Conservation (phyloP, 2,797 vertebrate species). For the Vipera ursinii region DNA sequence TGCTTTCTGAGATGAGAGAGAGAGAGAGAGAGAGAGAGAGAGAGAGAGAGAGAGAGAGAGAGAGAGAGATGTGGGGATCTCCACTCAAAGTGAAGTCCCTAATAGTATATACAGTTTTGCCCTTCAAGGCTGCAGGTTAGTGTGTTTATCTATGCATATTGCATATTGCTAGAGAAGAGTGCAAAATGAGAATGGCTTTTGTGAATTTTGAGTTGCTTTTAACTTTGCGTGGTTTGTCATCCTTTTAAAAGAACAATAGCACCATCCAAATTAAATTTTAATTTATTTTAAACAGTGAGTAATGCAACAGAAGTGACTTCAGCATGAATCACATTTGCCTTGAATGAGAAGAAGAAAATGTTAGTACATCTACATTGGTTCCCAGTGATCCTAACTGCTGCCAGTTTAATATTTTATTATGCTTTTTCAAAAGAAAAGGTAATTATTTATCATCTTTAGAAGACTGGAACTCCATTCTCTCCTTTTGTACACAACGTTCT, state of each 20-base stretch:
- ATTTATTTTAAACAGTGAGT: background rate
- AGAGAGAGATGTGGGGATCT: background rate
- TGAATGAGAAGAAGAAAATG: background rate
- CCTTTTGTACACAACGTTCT: conserved; percentile 46
- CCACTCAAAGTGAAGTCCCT: background rate
- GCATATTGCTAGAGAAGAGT: background rate
- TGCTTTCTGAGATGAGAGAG: background rate
- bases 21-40: background rate
- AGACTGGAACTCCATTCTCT: conserved; percentile 14
- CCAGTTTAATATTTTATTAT: conserved; percentile 24
- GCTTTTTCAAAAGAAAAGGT: conserved; percentile 18
- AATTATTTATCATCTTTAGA: conserved; percentile 57
- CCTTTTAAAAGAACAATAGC: background rate
- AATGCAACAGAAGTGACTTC: background rate
- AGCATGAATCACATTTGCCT: background rate
- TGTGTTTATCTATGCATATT: background rate
- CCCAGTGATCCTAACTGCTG: conserved; percentile 36
- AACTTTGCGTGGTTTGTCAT: background rate
- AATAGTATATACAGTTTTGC: background rate
- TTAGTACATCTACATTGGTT: background rate
- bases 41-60: background rate
- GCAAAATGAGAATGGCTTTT: background rate
- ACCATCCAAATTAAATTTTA: background rate
- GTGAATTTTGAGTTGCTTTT: background rate
- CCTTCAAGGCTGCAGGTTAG: background rate